These are phyloP conservation scores for Pseudorectes ferrugineus DNA, from an alignment of 2,113 vertebrate species.

Conservation along the genomic window DNA sequence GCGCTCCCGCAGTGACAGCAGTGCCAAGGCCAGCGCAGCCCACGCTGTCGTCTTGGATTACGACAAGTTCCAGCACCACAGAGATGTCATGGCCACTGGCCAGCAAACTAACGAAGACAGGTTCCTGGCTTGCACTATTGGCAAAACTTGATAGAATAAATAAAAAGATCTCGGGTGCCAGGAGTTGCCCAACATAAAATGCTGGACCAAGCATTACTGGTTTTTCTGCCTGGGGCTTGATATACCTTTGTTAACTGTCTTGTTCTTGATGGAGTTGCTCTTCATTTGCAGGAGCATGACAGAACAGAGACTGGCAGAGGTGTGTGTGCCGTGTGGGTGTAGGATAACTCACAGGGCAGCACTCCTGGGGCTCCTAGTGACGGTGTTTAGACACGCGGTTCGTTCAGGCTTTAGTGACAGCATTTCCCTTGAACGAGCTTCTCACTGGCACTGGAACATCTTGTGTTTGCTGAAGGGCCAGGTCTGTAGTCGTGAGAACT, in stretches of 20 bases:
- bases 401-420: not conserved
- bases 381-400: rapidly evolving
- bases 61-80: not conserved
- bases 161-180: not conserved
- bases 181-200: not conserved
- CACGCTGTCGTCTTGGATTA: not conserved
- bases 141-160: constrained; percentile 28
- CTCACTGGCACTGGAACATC: not conserved
- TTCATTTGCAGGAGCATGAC: rapidly evolving
- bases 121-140: constrained; percentile 39
- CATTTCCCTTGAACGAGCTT: not conserved
- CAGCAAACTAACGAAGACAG: constrained; percentile 3
- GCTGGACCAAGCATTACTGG: not conserved
- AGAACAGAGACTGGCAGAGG: not conserved
- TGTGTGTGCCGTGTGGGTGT: not conserved
- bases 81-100: not conserved
- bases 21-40: not conserved
- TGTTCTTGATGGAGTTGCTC: not conserved
- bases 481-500: not conserved
- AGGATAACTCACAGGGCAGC: not conserved
- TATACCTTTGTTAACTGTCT: not conserved
- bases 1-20: not conserved
- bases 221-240: not conserved
- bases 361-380: not conserved
- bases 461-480: not conserved